Evolutionary conservation across 2,113 vertebrate genomes (phyloP).

Genomic region (Mixornis gularis): DNA sequence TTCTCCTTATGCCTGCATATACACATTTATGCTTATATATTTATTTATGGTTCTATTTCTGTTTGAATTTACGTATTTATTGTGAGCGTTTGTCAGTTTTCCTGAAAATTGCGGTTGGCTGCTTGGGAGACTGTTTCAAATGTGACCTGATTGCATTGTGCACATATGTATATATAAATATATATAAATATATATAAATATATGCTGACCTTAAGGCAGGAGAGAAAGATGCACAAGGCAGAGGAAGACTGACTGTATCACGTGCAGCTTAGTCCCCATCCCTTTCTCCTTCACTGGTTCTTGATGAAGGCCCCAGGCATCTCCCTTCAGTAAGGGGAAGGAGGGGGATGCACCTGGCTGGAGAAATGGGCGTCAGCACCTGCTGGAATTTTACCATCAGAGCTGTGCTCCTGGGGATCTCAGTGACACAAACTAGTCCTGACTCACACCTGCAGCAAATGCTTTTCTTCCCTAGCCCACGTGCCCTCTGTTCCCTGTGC

Average conservation of each 20-base stretch:
- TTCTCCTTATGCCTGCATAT: background rate
- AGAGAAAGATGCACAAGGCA: background rate
- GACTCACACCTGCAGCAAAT: background rate
- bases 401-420: background rate
- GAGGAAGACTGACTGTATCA: background rate
- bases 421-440: fast-evolving
- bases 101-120: background rate
- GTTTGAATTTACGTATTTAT: background rate
- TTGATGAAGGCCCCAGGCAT: background rate
- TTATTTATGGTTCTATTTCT: background rate
- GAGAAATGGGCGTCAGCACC: background rate
- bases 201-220: background rate
- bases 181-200: background rate
- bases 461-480: background rate
- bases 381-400: background rate
- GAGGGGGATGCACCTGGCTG: background rate
- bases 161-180: background rate
- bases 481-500: background rate
- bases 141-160: background rate
- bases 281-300: background rate
- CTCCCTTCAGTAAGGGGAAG: background rate
- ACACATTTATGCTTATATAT: background rate
- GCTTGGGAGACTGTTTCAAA: background rate
- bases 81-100: background rate
- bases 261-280: background rate